phyloP scores from a whole-genome alignment of 1,140 invertebrate genomes.

The Daktulosphaira vitifoliae region DNA sequence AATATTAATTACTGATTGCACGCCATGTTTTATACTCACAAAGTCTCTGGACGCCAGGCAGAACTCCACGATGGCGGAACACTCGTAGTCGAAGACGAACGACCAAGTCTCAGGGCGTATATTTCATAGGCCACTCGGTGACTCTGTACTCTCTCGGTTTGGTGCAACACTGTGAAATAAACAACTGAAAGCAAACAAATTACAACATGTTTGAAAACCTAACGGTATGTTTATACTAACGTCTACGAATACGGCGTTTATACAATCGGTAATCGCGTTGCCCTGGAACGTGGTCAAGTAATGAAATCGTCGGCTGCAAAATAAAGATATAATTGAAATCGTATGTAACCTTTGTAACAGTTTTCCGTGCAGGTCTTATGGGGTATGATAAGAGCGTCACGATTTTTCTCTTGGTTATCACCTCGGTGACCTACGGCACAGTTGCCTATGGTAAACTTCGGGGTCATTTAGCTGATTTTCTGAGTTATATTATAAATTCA shows the following conservation, averaged over 20 bases:
- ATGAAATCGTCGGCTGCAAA: conserved; percentile 91
- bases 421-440: conserved; percentile 94
- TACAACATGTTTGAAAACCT: too few relatives aligned
- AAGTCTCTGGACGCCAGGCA: conserved; percentile 75
- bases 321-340: conserved; percentile 20
- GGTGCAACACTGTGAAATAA: conserved; percentile 72
- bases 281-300: conserved; percentile 96
- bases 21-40: conserved; percentile 46
- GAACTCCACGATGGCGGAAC: conserved; percentile 87
- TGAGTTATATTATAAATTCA: conserved; percentile 42
- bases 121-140: conserved; percentile 91
- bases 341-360: too few relatives aligned
- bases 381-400: conserved; percentile 90
- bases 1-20: too few relatives aligned
- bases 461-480: conserved; percentile 89
- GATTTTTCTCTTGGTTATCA: conserved; percentile 93
- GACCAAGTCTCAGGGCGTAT: conserved; percentile 94
- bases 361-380: conserved; percentile 70
- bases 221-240: too few relatives aligned
- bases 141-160: conserved; percentile 92
- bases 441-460: conserved; percentile 92
- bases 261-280: conserved; percentile 95
- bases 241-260: conserved; percentile 97
- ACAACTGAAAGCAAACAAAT: too few relatives aligned
- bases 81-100: conserved; percentile 93